Evolutionary conservation across 2,888 invertebrate species (phyloP), one percentile per base, ranked within the genome.

Genomic region (Dioctria rufipes): DNA sequence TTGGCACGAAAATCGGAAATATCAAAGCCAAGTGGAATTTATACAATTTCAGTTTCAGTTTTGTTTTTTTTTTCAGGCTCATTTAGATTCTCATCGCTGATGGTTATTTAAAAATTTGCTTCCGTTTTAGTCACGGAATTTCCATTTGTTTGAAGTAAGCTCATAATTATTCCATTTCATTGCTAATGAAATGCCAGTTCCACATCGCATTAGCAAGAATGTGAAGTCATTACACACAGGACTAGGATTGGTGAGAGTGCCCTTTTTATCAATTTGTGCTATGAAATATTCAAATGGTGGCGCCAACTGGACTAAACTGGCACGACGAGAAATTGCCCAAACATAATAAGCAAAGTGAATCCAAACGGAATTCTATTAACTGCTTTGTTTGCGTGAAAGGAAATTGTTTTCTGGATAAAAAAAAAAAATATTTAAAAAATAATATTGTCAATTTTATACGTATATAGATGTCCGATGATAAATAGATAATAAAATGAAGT

Each of bases 81-180:
- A 4, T 54, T 54, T 11, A 54, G 11, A n/a, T 6, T 54, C 11
- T 4, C 11, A 1, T 54, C 11, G 11, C 8, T 6, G 54, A 4
- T n/a, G 54, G 3, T n/a, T 54, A 54, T 54, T 54, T 54, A 54
- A 11, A 54, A 54, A 54, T 54, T 54, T 2, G 69, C 49, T 69
- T 69, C 49, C 51, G 51, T 25, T 69, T 65, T 49, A 69, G 69
- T 69, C 69, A 69, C 69, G 69, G 49, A 69, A 69, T 69, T 49
- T 69, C 51, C 69, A 51, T 37, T 51, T 69, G 4, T 54, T 11
- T 11, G 11, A 54, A 8, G 11, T 11, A 4, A 54, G 9, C 54
- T 11, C 54, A n/a, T n/a, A 54, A 54, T 54, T 54, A 54, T 54
- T 54, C 54, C 54, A 54, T 54, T 54, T 54, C 54, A 11, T n/a